Evolutionary conservation across 2,888 invertebrate genomes (phyloP), one percentile per base, ranked within the genome.

Genomic region (Atrina japonica): DNA sequence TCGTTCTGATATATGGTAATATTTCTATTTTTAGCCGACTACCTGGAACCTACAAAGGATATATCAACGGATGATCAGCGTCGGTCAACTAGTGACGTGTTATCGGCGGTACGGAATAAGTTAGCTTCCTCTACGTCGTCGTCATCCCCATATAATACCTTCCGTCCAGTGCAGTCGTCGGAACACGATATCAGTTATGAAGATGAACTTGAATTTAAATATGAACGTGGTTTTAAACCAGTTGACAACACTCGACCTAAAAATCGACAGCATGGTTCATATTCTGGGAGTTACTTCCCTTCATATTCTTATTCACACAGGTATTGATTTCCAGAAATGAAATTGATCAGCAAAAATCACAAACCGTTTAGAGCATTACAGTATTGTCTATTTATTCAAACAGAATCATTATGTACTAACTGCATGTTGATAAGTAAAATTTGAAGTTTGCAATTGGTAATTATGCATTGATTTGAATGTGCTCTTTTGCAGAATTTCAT

Each of bases 181-280:
- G 83, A 82, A 40, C 79, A 83, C 7, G 83, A 86, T 52, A 71
- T 76, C 47, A 76, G 78, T n/a, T 77, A 77, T 40, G 84, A 84
- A 30, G 84, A 84, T 2, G 86, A 86, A 27, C 66, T 83, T 18
- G 84, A 83, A 53, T 82, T 75, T 73, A 81, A 79, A 64, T 83
- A 82, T 58, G 86, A 85, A 47, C 72, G 83, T 11, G 73, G 78
- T 16, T 83, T 85, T 65, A 79, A 83, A 11, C 79, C 83, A 11
- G 73, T 81, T 43, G 85, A 85, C 65, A 79, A 81, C 49, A 76
- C 83, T 2, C 71, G 85, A 60, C 70, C 70, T 14, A 76, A 80
- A 27, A 63, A 76, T 18, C 63, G 74, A 35, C 61, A 70, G 25
- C 64, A 65, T 14, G 60, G 59, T 16, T 35, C 35, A 7, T 67